Evolutionary conservation across 2,797 vertebrate genomes (phyloP), one percentile per base, ranked within the genome.

Genomic region (Bradypodion ventrale): DNA sequence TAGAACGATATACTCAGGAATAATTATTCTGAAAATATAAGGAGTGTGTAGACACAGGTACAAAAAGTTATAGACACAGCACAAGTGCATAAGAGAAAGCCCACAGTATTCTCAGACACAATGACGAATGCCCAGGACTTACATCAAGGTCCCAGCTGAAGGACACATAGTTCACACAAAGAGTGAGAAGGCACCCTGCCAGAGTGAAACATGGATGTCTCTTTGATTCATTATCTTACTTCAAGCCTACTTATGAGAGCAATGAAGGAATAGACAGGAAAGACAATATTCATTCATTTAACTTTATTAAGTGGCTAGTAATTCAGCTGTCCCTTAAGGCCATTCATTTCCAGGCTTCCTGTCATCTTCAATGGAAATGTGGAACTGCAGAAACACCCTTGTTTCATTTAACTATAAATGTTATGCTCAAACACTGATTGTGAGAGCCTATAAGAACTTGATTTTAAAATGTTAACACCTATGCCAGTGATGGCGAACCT

Each of bases 211-310:
- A 7, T 0, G 40, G 46, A 66, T 32, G 1, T 80, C 88, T 90
- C 83, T 65, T 73, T 89, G 90, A 93, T 89, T 93, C 93, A 92
- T 89, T 91, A 85, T 90, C 73, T 91, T 82, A 72, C 90, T 94
- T 94, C 91, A 92, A 92, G 92, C 91, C 93, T 89, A 93, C 92
- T 93, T 94, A 92, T 73, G 5, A 87, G 89, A 87, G 91, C 89
- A 94, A 90, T 91, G 89, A 94, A 88, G 91, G 91, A 94, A 87
- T 85, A 88, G 84, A 91, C 88, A 93, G 93, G 76, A 91, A 82
- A 90, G 82, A 87, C 62, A 49, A 94, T 88, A 88, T 91, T 88
- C 16, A 0, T 15, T 83, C 1, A 0, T 84, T 86, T 87, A 88
- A 82, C 8, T 2, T 92, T 91, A 94, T 92, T 92, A 93, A 94